Evolutionary conservation across 2,113 vertebrate species (phyloP).

Genomic region (Eolophus roseicapilla): DNA sequence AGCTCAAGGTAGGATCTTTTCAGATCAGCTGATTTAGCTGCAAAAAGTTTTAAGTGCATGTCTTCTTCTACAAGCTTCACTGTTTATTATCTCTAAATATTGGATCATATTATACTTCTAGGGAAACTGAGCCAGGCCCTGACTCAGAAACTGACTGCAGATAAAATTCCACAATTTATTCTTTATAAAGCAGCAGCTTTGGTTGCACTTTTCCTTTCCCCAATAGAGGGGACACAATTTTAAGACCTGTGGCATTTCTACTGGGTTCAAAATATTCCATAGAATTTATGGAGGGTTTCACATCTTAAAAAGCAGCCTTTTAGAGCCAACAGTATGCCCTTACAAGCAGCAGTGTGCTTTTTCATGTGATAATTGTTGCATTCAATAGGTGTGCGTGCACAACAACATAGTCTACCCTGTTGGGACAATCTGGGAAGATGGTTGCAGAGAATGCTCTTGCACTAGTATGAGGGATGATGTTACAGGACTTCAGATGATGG

Average conservation of each 20-base stretch:
- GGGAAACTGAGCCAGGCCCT: background rate
- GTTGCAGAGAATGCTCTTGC: constrained; percentile 85
- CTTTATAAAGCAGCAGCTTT: background rate
- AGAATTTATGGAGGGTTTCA: background rate
- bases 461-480: constrained; percentile 75
- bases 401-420: constrained; percentile 77
- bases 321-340: background rate
- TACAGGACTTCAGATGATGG: constrained; percentile 79
- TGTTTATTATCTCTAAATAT: background rate
- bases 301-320: background rate
- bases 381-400: constrained; percentile 88
- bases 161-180: background rate
- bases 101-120: background rate
- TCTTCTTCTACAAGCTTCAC: background rate
- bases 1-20: background rate
- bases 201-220: background rate
- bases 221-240: background rate
- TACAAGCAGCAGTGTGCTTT: background rate
- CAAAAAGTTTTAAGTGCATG: background rate
- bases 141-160: background rate
- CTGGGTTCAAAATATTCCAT: background rate
- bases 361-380: background rate
- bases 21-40: background rate
- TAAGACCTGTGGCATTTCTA: background rate
- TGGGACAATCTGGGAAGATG: constrained; percentile 86